Evolutionary conservation across 2,113 vertebrate genomes (phyloP).

Genomic region (Polypterus bichir): DNA sequence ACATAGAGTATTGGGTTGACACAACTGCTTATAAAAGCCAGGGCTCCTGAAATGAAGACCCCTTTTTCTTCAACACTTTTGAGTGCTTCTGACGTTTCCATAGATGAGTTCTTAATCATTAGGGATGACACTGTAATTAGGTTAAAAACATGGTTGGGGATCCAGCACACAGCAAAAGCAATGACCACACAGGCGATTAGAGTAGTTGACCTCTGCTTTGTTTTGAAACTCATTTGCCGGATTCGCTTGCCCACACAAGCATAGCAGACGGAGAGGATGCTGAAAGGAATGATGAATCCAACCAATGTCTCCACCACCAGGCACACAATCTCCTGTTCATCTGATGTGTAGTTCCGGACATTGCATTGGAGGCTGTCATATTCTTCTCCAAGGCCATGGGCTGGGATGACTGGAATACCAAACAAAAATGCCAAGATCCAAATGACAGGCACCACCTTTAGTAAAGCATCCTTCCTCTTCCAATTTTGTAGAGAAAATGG

Average conservation of each 20-base stretch:
- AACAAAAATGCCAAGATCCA: conserved; percentile 43
- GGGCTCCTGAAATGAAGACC: conserved; percentile 39
- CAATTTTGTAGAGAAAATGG: conserved; percentile 39
- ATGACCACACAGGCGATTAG: conserved; percentile 51
- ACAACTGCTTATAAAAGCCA: conserved; percentile 54
- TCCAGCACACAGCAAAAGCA: conserved; percentile 52
- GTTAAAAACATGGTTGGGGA: conserved; percentile 39
- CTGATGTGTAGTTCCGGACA: conserved; percentile 28
- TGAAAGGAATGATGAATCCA: conserved; percentile 51
- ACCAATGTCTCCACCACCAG: conserved; percentile 46
- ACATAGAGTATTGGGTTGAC: conserved; percentile 56
- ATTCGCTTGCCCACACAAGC: conserved; percentile 48
- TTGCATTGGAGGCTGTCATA: conserved; percentile 34
- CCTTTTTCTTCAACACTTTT: conserved; percentile 19
- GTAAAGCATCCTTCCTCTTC: conserved; percentile 39
- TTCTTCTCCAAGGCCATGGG: conserved; percentile 23
- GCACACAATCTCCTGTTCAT: conserved; percentile 34
- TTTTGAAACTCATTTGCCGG: conserved; percentile 48
- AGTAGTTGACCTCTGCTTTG: conserved; percentile 47
- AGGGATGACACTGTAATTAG: conserved; percentile 15
- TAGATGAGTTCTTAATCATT: not conserved
- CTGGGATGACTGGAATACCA: conserved; percentile 44
- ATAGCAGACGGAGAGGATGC: conserved; percentile 47
- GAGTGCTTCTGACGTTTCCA: not conserved
- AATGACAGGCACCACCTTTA: conserved; percentile 35